Evolutionary conservation across 2,113 vertebrate species (phyloP), one percentile per base, ranked within the genome.

Genomic region (Oryzias curvinotus): DNA sequence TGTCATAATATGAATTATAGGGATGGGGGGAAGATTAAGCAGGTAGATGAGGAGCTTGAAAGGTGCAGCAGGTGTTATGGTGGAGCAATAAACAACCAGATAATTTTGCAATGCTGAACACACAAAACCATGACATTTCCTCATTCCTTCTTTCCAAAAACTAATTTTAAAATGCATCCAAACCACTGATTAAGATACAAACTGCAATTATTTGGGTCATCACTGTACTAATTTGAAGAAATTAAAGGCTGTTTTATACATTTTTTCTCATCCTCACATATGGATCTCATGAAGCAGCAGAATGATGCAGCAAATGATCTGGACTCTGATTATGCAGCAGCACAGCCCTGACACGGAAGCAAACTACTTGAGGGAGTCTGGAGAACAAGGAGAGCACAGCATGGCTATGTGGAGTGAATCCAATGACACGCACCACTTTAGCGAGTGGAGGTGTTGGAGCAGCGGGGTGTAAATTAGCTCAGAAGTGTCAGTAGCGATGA

Each of bases 401-500:
- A 53, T 69, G 67, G 67, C 62, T 78, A 65, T 21, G 41, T 68
- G 62, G 46, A 49, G 51, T 26, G 41, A 74, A 65, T 52, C 57
- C 57, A 73, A 72, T 73, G 77, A 54, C 69, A 80, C 71, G 61
- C 26, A 62, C 57, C 10, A 41, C 67, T 57, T 62, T 8, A 65
- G 77, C 83, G 64, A 62, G 65, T 15, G 51, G 65, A 69, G 52
- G 51, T 21, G 63, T 57, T 69, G 70, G 60, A 85, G 72, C 65
- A 65, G 72, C 82, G 36, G 64, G 65, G 57, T 36, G 59, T 70
- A 62, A 72, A 74, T 44, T 75, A 51, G 74, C 59, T 80, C 63
- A 73, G 51, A 71, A 46, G 68, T 73, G 78, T 85, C 81, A 80
- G 77, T 61, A 81, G 80, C 72, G 49, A 86, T 85, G 81, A 80